phyloP scores from a whole-genome alignment of 2,888 invertebrate genomes.

The Aphidius colemani region DNA sequence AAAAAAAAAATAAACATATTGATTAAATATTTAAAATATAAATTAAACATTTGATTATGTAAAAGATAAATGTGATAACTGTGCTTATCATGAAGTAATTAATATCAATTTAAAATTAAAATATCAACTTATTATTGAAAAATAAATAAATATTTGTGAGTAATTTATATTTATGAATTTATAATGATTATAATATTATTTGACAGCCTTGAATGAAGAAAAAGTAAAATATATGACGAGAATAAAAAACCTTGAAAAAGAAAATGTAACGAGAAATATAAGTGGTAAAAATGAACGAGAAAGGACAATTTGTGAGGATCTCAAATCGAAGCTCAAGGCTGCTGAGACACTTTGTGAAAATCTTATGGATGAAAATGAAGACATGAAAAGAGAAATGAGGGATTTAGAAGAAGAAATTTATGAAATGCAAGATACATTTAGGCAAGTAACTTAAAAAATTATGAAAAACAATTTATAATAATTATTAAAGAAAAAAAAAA shows the following conservation, averaged over 20 bases:
- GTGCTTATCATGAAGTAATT: constrained; percentile 1
- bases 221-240: constrained; percentile 63
- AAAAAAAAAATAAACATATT: too few species aligned
- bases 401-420: constrained; percentile 97
- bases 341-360: constrained; percentile 92
- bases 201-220: constrained; percentile 48
- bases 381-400: constrained; percentile 88
- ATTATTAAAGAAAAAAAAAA: too few species aligned
- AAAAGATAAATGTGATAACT: constrained; percentile 8
- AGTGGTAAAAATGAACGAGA: constrained; percentile 48
- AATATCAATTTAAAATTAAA: not conserved
- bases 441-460: too few species aligned
- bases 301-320: constrained; percentile 61
- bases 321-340: constrained; percentile 82
- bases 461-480: too few species aligned
- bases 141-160: too few species aligned
- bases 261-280: constrained; percentile 44
- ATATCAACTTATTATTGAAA: not conserved
- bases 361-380: constrained; percentile 94
- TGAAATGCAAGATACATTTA: constrained; percentile 96
- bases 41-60: not conserved
- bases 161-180: constrained; percentile 7
- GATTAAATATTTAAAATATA: too few species aligned
- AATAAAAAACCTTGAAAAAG: constrained; percentile 51
- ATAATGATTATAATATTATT: not conserved